Base-by-base conservation (phyloP, 1,140 invertebrate genomes). In the Vollenhovia emeryi region DNA sequence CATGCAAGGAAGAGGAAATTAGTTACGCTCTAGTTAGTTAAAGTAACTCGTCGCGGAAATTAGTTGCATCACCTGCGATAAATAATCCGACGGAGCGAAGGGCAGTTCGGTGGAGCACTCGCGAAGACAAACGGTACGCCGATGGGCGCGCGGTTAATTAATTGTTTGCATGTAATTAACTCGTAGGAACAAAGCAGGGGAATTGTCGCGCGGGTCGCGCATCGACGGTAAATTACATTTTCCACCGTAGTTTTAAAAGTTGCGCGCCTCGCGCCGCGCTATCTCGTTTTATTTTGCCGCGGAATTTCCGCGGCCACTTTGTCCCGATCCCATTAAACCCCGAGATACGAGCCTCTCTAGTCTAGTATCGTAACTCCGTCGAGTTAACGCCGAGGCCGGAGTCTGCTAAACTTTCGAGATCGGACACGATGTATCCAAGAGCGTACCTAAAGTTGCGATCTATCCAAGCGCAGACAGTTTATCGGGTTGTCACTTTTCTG, bases 161-260 rank as follows among this genome's bases (percentile, higher is more conserved):
- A 82, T 82, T 82, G 66, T 82, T 82, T 73, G 78, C 78, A 57
- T 73, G 50, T 45, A 82, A 82, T 82, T 82, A 82, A 82, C 76
- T 30, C 21, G 24, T 59, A 57, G 78, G 52, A 71, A 82, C 78
- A 82, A 82, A 82, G 78, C 52, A 40, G 50, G 50, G 55, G 78
- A 57, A 71, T 82, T 71, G 78, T 82, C 66, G 66, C 78, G 24
- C 33, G 62, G 21, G 62, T 43, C 21, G 13, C 24, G 50, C 73
- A 84, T 84, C 60, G 74, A 66, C 75, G 27, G 83, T 55, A 84
- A 79, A 82, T 82, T 73, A 43, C 33, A 43, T 48, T 55, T 78
- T 13, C 84, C 43, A 68, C 45, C 59, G 75, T 86, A 86, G 66
- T 86, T 87, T 87, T 87, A 82, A 84, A 86, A 87, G 66, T 74